Evolutionary conservation across 1,140 invertebrate species (phyloP).

Genomic region (Doryteuthis pealeii): DNA sequence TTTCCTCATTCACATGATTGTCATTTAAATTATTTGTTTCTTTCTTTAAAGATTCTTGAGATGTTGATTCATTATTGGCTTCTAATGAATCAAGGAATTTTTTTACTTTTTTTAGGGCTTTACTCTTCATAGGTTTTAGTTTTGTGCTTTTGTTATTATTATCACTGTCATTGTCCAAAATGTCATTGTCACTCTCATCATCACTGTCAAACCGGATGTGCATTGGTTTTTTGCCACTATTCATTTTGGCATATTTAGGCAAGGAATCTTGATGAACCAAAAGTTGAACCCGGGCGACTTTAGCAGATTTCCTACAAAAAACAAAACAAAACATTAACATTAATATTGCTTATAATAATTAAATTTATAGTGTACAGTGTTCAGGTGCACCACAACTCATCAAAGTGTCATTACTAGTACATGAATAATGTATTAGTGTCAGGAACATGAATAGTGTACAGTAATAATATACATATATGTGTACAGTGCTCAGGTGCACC

Average conservation of each 20-base stretch:
- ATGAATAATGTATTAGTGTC: too few species aligned
- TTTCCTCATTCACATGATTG: too few species aligned
- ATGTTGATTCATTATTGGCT: background rate
- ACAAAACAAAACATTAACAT: too few species aligned
- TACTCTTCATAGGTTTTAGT: slow-evolving; percentile 21
- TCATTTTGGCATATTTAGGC: slow-evolving; percentile 10
- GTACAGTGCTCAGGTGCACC: too few species aligned
- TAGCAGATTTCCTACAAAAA: background rate
- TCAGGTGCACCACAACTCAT: too few species aligned
- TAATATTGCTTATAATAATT: too few species aligned
- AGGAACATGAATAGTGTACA: too few species aligned
- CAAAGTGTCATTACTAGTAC: too few species aligned
- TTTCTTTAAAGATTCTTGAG: too few species aligned
- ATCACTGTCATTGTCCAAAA: background rate
- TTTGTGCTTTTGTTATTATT: background rate
- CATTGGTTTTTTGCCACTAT: slow-evolving; percentile 35
- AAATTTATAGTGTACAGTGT: too few species aligned
- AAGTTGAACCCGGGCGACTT: background rate
- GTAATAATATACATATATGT: too few species aligned
- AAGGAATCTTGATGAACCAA: background rate
- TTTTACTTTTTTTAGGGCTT: slow-evolving; percentile 39
- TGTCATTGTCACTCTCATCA: slow-evolving; percentile 15
- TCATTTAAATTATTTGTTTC: too few species aligned
- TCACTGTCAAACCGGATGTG: slow-evolving; percentile 46
- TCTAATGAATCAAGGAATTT: slow-evolving; percentile 27